Percentiles rank a stretch among this genome's conserved stretches.
Conservation (phyloP, 2,113 vertebrate genomes). For the Ancistrus triradiatus region DNA sequence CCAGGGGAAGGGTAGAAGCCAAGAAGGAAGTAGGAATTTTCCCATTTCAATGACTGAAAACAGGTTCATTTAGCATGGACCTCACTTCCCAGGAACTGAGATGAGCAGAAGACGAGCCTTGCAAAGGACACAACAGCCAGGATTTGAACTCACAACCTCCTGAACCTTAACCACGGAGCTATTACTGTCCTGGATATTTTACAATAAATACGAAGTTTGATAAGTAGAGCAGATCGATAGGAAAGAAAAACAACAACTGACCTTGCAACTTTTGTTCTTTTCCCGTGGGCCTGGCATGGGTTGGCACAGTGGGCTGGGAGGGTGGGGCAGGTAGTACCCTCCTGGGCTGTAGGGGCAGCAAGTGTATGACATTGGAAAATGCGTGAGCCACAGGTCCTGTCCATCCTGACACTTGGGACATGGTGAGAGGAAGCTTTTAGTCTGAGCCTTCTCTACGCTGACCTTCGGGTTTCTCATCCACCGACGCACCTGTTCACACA, state of each 20-base stretch:
- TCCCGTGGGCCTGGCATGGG: slow-evolving; percentile 70
- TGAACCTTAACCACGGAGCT: too few species aligned
- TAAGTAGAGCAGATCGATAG: not conserved
- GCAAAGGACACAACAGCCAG: too few species aligned
- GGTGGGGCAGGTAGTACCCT: slow-evolving; percentile 65
- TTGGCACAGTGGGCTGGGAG: slow-evolving; percentile 51
- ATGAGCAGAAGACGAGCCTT: too few species aligned
- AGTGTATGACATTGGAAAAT: slow-evolving; percentile 74
- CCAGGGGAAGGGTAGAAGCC: too few species aligned
- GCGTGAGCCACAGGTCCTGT: slow-evolving; percentile 71
- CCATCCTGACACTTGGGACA: slow-evolving; percentile 73
- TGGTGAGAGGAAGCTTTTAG: slow-evolving; percentile 72
- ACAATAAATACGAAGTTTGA: not conserved
- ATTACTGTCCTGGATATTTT: too few species aligned
- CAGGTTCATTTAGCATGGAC: too few species aligned
- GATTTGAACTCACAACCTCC: too few species aligned
- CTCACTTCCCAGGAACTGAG: too few species aligned
- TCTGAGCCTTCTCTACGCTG: slow-evolving; percentile 80
- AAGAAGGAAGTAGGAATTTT: too few species aligned
- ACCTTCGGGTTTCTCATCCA: slow-evolving; percentile 93
- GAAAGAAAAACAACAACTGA: slow-evolving; percentile 55
- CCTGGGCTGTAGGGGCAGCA: slow-evolving; percentile 72
- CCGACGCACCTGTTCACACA: slow-evolving; percentile 76
- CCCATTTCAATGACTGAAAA: too few species aligned
- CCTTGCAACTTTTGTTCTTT: slow-evolving; percentile 77